Base-by-base conservation (phyloP, 2,113 vertebrate genomes). In the Amphilophus citrinellus region DNA sequence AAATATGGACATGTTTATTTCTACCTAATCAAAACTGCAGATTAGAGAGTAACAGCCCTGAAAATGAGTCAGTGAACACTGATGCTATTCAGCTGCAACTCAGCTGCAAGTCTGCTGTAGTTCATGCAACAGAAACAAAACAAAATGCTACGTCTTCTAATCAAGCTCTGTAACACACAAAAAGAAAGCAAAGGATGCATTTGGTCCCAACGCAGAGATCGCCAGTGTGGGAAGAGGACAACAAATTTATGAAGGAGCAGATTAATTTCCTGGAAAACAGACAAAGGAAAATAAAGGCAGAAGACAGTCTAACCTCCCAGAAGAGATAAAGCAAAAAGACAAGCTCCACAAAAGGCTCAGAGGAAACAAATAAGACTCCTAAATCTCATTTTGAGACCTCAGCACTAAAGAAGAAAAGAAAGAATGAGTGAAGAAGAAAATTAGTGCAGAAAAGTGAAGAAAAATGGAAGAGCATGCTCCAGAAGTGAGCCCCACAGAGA, bases 1-100 rank as follows among this genome's bases (percentile, higher is more conserved):
- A 73, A 73, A 73, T 73, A 56, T 56, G 68, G 53, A 18, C 24
- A n/a, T 73, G 68, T 56, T 73, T 73, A 56, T 73, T 73, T 73
- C 27, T 53, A 73, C 47, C 47, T 73, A 73, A 73, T 73, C 47
- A 73, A 56, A 73, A 73, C 47, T 56, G 68, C 18, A 73, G 27
- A 56, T 73, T 56, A 73, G 18, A 30, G 24, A 56, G 47, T 73
- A 56, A 73, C 27, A 56, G 68, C 68, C 68, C 2, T 56, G 18
- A n/a, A 56, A 73, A 73, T n/a, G 68, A 73, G 27, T 35, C 18
- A 35, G 68, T 24, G 24, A 35, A 56, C 44, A 53, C 0, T 53
- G 44, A 73, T 32, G 66, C 20, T 73, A 53, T 47, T 73, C 66
- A 73, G 66, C 6, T 73, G 44, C 66, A 20, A 53, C 44, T 73